A percentile compares a stretch with the other conserved stretches of the same genome.
Conservation (phyloP, 2,888 invertebrate genomes). For the Arctia plantaginis region DNA sequence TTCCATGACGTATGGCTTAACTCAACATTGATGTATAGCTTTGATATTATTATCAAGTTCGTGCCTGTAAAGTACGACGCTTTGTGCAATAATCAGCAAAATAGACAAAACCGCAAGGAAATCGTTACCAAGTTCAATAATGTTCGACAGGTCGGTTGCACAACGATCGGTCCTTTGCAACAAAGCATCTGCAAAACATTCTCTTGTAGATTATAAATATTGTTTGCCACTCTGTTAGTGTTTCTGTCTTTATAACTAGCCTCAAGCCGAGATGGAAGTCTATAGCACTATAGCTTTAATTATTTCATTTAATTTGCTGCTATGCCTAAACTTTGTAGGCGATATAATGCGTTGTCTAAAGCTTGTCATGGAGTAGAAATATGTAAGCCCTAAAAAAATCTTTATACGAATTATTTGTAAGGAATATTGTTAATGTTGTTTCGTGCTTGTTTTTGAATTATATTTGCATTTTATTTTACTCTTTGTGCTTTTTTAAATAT, state of each 20-base stretch:
- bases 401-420: no score
- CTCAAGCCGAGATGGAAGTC: background rate
- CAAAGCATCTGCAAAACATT: conserved; percentile 58
- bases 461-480: no score
- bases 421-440: no score
- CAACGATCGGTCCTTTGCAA: conserved; percentile 71
- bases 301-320: no score
- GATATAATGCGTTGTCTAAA: no score
- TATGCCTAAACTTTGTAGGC: no score
- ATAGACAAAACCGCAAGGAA: background rate
- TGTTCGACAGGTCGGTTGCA: conserved; percentile 57
- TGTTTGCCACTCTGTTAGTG: conserved; percentile 54
- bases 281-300: background rate
- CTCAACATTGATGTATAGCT: no score
- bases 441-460: no score
- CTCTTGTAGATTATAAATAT: conserved; percentile 70
- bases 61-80: background rate
- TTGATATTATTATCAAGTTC: background rate
- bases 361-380: no score
- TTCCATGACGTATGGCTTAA: no score
- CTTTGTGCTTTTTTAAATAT: no score
- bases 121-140: conserved; percentile 43
- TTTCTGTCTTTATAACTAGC: conserved; percentile 36
- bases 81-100: background rate
- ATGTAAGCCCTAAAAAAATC: no score